These are phyloP conservation scores for Brachionus angularis DNA, from an alignment of 1,140 invertebrate species.

Conservation along the genomic window DNA sequence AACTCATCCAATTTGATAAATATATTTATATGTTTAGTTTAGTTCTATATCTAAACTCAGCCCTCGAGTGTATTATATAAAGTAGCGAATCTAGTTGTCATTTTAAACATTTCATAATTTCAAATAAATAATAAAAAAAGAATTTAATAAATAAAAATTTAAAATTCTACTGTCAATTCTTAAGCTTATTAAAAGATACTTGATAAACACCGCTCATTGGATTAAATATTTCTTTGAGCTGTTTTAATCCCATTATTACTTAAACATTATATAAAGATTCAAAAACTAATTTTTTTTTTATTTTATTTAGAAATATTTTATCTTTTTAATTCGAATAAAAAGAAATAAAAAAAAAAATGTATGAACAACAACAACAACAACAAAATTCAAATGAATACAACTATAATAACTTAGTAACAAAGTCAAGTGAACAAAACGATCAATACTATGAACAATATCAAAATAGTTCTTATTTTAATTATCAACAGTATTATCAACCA, in stretches of 20 bases:
- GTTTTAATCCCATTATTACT: neutral
- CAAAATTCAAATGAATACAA: neutral
- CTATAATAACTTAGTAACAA: too few species aligned
- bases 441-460: neutral
- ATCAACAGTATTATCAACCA: neutral
- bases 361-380: constrained; percentile 1
- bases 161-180: too few species aligned
- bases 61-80: constrained; percentile 3
- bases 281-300: neutral
- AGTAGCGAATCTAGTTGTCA: constrained; percentile 21
- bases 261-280: neutral
- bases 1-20: constrained; percentile 28
- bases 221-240: too few species aligned
- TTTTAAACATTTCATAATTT: too few species aligned
- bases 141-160: neutral
- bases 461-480: neutral
- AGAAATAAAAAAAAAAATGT: too few species aligned
- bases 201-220: constrained; percentile 30
- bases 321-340: too few species aligned
- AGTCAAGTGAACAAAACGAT: too few species aligned
- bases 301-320: too few species aligned
- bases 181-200: constrained; percentile 32
- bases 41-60: constrained; percentile 9
- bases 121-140: too few species aligned
- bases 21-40: too few species aligned